Conservation (phyloP, 2,113 vertebrate genomes). For the Regulus satrapa region DNA sequence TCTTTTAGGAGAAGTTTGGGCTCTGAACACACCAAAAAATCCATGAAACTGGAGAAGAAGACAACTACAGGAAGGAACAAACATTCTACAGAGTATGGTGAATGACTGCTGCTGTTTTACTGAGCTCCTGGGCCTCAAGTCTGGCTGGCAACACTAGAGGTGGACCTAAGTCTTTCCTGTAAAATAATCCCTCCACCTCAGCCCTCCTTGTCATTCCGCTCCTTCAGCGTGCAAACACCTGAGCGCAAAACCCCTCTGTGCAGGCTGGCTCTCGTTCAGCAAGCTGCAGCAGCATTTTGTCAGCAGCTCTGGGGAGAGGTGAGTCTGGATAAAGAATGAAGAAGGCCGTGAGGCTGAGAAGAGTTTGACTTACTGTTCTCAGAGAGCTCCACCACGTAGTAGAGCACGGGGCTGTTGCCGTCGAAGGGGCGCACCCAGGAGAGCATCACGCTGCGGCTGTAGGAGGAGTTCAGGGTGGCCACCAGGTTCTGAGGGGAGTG, state of each 20-base stretch:
- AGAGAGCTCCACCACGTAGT: slow-evolving; percentile 90
- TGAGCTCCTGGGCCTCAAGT: not conserved
- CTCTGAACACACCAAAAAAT: not conserved
- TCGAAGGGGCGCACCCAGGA: slow-evolving; percentile 95
- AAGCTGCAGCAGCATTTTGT: not conserved
- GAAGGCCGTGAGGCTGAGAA: not conserved
- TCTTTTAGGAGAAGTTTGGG: not conserved
- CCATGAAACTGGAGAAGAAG: not conserved
- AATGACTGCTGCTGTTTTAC: not conserved
- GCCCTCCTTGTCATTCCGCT: not conserved
- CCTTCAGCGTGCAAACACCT: accelerated
- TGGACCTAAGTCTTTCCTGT: not conserved
- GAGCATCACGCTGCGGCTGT: slow-evolving; percentile 81
- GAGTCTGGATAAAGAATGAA: not conserved
- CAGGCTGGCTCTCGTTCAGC: not conserved
- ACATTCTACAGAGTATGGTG: no score
- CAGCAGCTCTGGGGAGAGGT: not conserved
- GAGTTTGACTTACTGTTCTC: slow-evolving; percentile 84
- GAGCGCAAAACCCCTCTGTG: not conserved
- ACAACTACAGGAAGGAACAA: not conserved
- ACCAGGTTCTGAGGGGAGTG: slow-evolving; percentile 91
- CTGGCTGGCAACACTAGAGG: not conserved
- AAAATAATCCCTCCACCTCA: not conserved
- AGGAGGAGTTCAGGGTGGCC: slow-evolving; percentile 79
- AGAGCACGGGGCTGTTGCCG: slow-evolving; percentile 90